Percentiles rank a stretch among this genome's conserved stretches.
phyloP scores from a whole-genome alignment of 2,888 invertebrate species.

The Biston betularia region DNA sequence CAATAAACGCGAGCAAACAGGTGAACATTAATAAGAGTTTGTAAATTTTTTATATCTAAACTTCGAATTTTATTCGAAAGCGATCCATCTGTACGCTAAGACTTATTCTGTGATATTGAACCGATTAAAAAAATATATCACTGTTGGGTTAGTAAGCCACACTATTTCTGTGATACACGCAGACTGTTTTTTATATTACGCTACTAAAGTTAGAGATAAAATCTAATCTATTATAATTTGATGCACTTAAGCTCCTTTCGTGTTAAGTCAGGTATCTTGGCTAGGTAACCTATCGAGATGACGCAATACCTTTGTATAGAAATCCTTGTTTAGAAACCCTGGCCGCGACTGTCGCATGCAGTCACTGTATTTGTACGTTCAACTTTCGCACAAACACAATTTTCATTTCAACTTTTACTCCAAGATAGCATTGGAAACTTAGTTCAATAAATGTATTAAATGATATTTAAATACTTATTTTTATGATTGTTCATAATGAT shows the following conservation, averaged over 20 bases:
- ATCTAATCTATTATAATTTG: not conserved
- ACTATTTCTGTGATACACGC: no score
- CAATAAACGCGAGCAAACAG: no score
- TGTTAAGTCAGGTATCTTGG: not conserved
- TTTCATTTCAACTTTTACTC: not conserved
- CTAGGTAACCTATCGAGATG: constrained; percentile 15
- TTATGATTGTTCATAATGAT: constrained; percentile 2
- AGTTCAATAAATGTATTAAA: not conserved
- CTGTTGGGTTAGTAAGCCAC: no score
- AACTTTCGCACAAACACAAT: not conserved
- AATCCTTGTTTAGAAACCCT: constrained; percentile 16
- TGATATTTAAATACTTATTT: not conserved
- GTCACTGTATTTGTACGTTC: constrained; percentile 17
- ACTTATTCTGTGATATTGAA: no score
- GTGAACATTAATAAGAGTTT: no score
- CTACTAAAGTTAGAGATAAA: no score
- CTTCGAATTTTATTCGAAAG: no score
- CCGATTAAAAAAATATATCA: no score
- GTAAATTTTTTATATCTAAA: no score
- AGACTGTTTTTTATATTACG: no score
- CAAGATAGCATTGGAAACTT: constrained; percentile 2
- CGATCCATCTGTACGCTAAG: not conserved
- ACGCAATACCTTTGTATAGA: constrained; percentile 26
- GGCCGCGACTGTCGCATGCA: constrained; percentile 17
- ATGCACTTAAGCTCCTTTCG: not conserved